Evolutionary conservation across 2,113 vertebrate genomes (phyloP).

Genomic region (Mesitornis unicolor): DNA sequence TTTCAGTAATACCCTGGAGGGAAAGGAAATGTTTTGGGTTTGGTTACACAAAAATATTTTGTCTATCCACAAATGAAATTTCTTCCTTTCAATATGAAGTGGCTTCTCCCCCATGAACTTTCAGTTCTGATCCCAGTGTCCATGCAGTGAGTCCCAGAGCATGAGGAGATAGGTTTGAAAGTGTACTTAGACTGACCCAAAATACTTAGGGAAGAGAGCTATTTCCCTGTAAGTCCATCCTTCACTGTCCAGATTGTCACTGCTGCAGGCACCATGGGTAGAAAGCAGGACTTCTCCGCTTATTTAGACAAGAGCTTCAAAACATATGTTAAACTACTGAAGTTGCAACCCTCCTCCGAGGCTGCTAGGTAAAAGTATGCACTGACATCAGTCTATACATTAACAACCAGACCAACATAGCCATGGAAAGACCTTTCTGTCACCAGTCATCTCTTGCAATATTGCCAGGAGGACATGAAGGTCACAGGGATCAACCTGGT

Average conservation of each 20-base stretch:
- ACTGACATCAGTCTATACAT: background rate
- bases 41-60: background rate
- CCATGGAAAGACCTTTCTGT: background rate
- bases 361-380: background rate
- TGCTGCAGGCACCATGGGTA: background rate
- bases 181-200: background rate
- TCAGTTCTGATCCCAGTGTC: background rate
- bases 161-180: background rate
- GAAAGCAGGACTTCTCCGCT: background rate
- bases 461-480: background rate
- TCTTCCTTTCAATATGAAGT: background rate
- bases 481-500: accelerated
- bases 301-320: background rate
- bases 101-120: background rate
- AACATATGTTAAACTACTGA: background rate
- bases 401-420: background rate
- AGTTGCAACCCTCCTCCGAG: background rate
- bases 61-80: background rate
- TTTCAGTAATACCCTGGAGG: background rate
- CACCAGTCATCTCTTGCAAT: background rate
- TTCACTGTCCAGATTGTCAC: background rate
- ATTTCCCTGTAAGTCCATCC: background rate
- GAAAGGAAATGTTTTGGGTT: background rate
- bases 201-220: background rate
- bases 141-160: accelerated